A percentile compares a stretch with the other conserved stretches of the same genome.
Conservation (phyloP, 35 echinoderm and acorn worm species). For the Ophioderma brevispina region DNA sequence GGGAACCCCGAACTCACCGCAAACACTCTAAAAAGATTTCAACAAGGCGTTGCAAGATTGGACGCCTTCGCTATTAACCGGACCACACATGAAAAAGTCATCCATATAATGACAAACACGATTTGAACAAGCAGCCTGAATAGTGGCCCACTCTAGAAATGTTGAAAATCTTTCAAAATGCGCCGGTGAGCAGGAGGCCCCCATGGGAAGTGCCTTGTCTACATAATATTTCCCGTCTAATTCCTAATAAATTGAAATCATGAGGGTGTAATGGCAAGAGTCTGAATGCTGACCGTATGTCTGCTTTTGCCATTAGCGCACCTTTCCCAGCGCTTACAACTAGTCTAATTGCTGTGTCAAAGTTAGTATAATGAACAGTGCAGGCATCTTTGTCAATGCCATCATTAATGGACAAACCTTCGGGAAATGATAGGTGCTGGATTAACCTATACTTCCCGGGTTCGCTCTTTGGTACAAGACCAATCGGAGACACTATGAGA, state of each 20-base stretch:
- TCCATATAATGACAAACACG: slow-evolving; percentile 13
- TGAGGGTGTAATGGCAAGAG: slow-evolving; percentile 31
- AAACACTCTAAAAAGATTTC: not conserved
- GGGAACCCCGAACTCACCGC: slow-evolving; percentile 40
- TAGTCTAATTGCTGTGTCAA: slow-evolving; percentile 11
- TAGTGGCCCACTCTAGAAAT: not conserved
- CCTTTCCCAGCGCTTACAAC: not conserved
- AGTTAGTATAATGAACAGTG: slow-evolving; percentile 3
- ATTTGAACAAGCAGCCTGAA: not conserved
- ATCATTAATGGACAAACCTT: slow-evolving; percentile 22
- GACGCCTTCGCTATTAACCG: not conserved
- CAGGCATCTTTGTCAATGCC: not conserved
- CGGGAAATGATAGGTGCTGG: slow-evolving; percentile 18
- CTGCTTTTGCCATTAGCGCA: slow-evolving; percentile 48
- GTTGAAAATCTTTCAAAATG: not conserved
- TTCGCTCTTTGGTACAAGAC: slow-evolving; percentile 16
- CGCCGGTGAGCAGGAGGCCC: not conserved
- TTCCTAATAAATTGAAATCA: slow-evolving; percentile 23
- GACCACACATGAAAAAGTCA: not conserved
- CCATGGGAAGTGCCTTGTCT: slow-evolving; percentile 1
- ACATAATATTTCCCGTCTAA: not conserved
- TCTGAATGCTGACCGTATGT: slow-evolving; percentile 38
- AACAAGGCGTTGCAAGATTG: not conserved
- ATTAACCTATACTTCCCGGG: slow-evolving; percentile 29
- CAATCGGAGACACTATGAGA: slow-evolving; percentile 27